Evolutionary conservation across 2,113 vertebrate species (phyloP), one percentile per base, ranked within the genome.

Genomic region (Macrotis lagotis): DNA sequence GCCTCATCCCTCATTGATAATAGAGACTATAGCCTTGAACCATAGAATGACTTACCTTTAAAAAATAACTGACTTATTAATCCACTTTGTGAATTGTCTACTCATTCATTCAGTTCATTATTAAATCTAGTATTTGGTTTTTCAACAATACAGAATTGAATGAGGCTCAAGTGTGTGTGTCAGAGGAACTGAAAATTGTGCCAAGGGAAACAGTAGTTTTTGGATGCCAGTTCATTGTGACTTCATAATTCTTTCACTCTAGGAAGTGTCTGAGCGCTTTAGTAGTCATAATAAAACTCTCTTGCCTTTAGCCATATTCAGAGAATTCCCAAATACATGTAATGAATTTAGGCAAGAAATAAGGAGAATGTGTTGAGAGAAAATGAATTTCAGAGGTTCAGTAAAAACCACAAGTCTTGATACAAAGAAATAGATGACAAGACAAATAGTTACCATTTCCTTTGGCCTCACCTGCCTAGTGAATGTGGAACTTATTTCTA

Each of bases 241-340:
- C 47, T 89, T 95, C n/a, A 95, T 94, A 74, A 24, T 48, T 92
- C 49, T 90, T 95, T 96, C 74, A 74, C 50, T n/a, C 83, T 90
- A 89, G 91, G 90, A 96, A 96, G 25, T 28, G n/a, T 95, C 88
- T 96, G 83, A 16, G 83, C 3, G 25, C 3, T 51, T 12, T 49
- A 83, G 48, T 89, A 51, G 51, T 92, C 51, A 59, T 96, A 90
- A 25, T 91, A 88, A 83, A 93, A 50, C 50, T 89, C 16, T 89
- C 96, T 26, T 83, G 90, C 74, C 90, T 90, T 50, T 93, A 83
- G 7, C 89, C 59, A 25, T 51, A 74, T 28, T 94, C 95, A 93
- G 93, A 59, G 83, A 89, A 74, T 94, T 7, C 89, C 95, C 47
- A 51, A 90, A 92, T 50, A 51, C 37, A 51, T 48, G 48, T 94